Conservation (phyloP, 1,140 invertebrate genomes). For the Holcopasites calliopsidis region DNA sequence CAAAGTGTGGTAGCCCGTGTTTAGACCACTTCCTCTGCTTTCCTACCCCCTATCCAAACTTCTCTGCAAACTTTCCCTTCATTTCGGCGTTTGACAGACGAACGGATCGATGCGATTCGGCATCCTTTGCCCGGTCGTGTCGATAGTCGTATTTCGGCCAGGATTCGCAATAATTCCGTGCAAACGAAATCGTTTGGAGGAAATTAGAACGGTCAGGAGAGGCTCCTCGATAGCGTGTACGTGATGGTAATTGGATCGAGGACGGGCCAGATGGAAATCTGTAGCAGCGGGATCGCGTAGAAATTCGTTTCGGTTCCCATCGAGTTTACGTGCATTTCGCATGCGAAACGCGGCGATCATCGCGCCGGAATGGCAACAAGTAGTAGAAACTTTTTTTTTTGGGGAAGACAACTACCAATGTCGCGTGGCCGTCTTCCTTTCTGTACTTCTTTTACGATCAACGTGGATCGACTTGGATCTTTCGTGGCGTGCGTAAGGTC, state of each 20-base stretch:
- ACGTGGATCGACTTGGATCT: neutral
- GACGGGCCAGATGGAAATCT: slow-evolving; percentile 8
- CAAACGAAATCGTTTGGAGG: neutral
- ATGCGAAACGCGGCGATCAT: slow-evolving; percentile 22
- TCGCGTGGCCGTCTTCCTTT: neutral
- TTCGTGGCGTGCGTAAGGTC: neutral
- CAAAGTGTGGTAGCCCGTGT: no score
- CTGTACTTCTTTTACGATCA: neutral
- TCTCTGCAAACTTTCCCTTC: neutral
- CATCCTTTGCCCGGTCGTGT: neutral
- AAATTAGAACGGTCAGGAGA: neutral
- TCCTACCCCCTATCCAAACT: no score
- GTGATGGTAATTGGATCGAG: neutral
- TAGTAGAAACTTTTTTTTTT: slow-evolving; percentile 27
- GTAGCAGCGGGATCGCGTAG: neutral
- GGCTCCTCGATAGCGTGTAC: neutral
- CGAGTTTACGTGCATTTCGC: slow-evolving; percentile 4
- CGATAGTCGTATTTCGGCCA: slow-evolving; percentile 15
- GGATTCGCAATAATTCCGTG: slow-evolving; percentile 1
- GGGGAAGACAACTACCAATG: slow-evolving; percentile 16
- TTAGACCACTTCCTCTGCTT: no score
- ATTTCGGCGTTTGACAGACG: no score
- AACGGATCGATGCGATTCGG: no score
- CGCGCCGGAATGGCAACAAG: slow-evolving; percentile 36
- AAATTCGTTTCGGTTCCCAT: slow-evolving; percentile 25